A percentile compares a stretch with the other conserved stretches of the same genome.
Conservation (phyloP, 2,888 invertebrate species). For the Coenonympha glycerion region DNA sequence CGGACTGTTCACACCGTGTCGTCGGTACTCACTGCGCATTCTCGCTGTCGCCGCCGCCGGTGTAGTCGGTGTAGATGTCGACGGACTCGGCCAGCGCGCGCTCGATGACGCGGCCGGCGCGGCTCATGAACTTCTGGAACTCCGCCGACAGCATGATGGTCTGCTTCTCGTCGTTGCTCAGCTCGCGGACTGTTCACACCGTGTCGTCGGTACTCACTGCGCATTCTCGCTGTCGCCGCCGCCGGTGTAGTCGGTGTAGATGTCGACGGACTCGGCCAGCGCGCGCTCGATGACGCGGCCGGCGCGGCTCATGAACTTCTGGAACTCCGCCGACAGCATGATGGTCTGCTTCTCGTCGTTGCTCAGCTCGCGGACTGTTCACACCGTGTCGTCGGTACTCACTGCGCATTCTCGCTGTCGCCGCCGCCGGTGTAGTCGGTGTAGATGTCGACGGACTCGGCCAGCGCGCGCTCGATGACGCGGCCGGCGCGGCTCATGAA, state of each 20-base stretch:
- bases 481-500: constrained; percentile 94
- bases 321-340: constrained; percentile 93
- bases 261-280: constrained; percentile 93
- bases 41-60: constrained; percentile 88
- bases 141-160: constrained; percentile 95
- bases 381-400: too few relatives aligned
- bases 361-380: constrained; percentile 89
- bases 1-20: too few relatives aligned
- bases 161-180: constrained; percentile 97
- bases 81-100: constrained; percentile 94
- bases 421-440: constrained; percentile 94
- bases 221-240: constrained; percentile 88
- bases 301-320: constrained; percentile 92
- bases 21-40: too few relatives aligned
- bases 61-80: constrained; percentile 97
- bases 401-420: constrained; percentile 87
- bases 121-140: constrained; percentile 93
- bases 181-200: constrained; percentile 86
- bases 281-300: constrained; percentile 96
- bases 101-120: constrained; percentile 94
- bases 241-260: constrained; percentile 96
- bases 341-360: constrained; percentile 98
- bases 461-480: constrained; percentile 94
- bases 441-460: constrained; percentile 95
- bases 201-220: too few relatives aligned